Evolutionary conservation across 2,888 invertebrate genomes (phyloP), one percentile per base, ranked within the genome.

Genomic region (Capitulum mitella): DNA sequence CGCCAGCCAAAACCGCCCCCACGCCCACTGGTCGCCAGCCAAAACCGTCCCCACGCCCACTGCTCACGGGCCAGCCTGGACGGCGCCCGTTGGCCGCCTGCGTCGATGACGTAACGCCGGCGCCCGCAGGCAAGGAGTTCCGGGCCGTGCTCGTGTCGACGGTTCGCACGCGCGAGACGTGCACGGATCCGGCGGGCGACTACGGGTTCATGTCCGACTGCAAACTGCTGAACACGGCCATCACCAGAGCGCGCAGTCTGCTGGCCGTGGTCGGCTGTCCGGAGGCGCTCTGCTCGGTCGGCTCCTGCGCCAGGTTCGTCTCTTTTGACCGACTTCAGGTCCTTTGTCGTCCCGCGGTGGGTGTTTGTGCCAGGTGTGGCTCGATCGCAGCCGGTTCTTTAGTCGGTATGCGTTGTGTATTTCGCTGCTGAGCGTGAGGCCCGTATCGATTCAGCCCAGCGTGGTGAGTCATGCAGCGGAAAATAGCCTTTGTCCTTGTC

Each of bases 181-280:
- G 93, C 84, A 78, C 80, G 19, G 80, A 78, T 29, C 80, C 80
- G 29, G 77, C 77, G 19, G 81, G 81, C 6, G 77, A 80, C 79
- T 82, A 80, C 79, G 81, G 86, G 0, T 94, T 94, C 84, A 86
- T 94, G 74, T 93, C 93, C 43, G 93, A 93, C 85, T 91, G 92
- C 0, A 92, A 93, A 83, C 88, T 94, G 8, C 85, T 94, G 43
- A 94, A 93, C 84, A 94, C 94, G 0, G 94, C 94, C 0, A 91
- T 94, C 78, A 94, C 90, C 0, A 88, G 94, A 80, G 93, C 94
- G 0, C 93, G 93, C 86, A 92, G 92, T 83, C 86, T 93, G 77
- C 93, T 94, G 0, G 92, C 92, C 5, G 93, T 94, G 26, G 92
- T 94, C 1, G 94, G 94, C 0, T 94, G 94, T 86, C 93, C 94